Evolutionary conservation across 2,888 invertebrate genomes (phyloP), one percentile per base, ranked within the genome.

Genomic region (Tromatobia lineatoria): DNA sequence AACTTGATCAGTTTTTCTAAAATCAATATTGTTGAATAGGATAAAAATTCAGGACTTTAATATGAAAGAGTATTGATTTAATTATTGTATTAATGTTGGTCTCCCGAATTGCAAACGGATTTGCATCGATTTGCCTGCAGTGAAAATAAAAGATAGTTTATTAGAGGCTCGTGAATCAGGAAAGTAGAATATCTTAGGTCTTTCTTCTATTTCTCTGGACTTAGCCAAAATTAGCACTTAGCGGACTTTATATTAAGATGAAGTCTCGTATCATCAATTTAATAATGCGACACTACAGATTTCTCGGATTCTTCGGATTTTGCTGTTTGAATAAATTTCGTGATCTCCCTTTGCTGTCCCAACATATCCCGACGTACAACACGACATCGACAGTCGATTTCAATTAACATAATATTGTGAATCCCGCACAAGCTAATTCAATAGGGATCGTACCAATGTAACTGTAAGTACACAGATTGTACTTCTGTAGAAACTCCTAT

Each of bases 101-200:
- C 29, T 34, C n/a, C 7, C n/a, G 18, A 34, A 34, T n/a, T 34
- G 15, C 20, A 18, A 15, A 1, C 59, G n/a, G 34, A n/a, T n/a
- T 29, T n/a, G 7, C 18, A 50, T 50, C 18, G n/a, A 4, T 7
- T 50, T n/a, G 50, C 0, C 18, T n/a, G 18, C 15, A 29, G 8
- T 10, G 34, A 73, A 59, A 67, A 66, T 8, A 1, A 25, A 23
- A 15, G 15, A 25, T 8, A 20, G 8, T 42, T 15, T 29, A 45
- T 57, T 54, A 79, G 75, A 80, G 83, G 71, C 76, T 83, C 71
- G 79, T 83, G 76, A 73, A 80, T 67, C 25, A 25, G 38, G 50
- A 66, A 75, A 71, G 57, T 73, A 23, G 50, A 59, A 75, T 70
- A 75, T 50, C 20, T 80, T 45, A 10, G 34, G 29, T 67, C 80